Base-by-base conservation (phyloP, 1,140 invertebrate species). In the Drosophila sturtevanti region DNA sequence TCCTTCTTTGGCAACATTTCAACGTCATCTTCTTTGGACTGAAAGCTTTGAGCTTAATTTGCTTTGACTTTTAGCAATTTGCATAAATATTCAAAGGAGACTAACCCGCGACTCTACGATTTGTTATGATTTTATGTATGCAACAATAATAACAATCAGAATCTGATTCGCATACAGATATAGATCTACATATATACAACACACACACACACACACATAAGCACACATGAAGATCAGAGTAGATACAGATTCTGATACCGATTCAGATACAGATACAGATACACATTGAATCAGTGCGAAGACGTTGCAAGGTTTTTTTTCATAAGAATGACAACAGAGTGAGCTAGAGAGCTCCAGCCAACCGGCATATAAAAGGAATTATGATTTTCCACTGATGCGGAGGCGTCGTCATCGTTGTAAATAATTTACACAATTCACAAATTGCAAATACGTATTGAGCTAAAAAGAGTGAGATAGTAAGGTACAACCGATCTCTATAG, bases 21-120 rank as follows among this genome's bases (percentile, higher is more conserved):
- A 82, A 84, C 77, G 86, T 85, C 85, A 87, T 90, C 86, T 90
- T 68, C 74, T 71, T 65, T 7, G 27, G 54, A 18, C 54, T 56
- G 68, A 79, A 82, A 81, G 69, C 77, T 81, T 81, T 78, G 68
- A 78, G 81, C 86, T 90, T 90, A 90, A 89, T 90, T 89, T 89
- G 86, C 74, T 79, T 90, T 89, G 85, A 90, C 85, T 86, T 81
- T 86, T 81, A 74, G 81, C 78, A 89, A 89, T 89, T 89, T 89
- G 81, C 84, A 89, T 89, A 89, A 90, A 89, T 90, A 90, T 90
- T 76, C 68, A 38, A 48, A 48, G 41, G 41, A 48, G 41, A 48
- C 64, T 76, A 65, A 66, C 35, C 10, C 61, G 7, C 31, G 59
- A 38, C 41, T 80, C 75, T 65, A 56, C 48, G 54, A 80, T 74